Conservation (phyloP, 2,797 vertebrate genomes). For the Enteromius radiatus region DNA sequence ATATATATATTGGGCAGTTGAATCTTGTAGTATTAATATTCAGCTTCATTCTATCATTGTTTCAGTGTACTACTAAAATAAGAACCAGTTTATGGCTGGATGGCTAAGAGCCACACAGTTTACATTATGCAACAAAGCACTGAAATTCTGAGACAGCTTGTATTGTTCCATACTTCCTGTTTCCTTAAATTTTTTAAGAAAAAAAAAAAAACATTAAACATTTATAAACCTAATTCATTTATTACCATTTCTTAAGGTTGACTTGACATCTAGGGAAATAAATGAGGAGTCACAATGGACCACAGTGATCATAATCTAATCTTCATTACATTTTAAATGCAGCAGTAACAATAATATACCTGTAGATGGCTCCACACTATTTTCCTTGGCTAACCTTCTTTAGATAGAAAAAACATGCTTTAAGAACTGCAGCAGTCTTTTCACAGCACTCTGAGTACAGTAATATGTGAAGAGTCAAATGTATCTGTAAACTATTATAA, state of each 20-base stretch:
- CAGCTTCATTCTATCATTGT: not conserved
- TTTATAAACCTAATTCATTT: not conserved
- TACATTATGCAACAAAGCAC: not conserved
- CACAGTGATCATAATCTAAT: not conserved
- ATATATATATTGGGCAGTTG: not conserved
- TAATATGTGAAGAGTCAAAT: not conserved
- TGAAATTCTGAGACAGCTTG: not conserved
- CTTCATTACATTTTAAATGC: not conserved
- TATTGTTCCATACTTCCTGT: slow-evolving; percentile 15
- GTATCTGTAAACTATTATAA: not conserved
- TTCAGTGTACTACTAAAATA: not conserved
- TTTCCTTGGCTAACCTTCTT: not conserved
- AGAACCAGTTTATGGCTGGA: not conserved
- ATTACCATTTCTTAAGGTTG: not conserved
- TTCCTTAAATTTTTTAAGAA: not conserved
- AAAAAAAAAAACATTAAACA: not conserved
- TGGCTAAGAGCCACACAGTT: not conserved
- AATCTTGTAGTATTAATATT: not conserved
- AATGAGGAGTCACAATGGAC: not conserved
- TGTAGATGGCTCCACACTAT: slow-evolving; percentile 2
- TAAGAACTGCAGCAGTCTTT: not conserved
- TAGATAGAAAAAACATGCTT: not conserved
- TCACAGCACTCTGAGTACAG: not conserved
- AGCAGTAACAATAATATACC: not conserved
- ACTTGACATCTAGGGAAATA: not conserved